A percentile compares a stretch with the other conserved stretches of the same genome.
phyloP scores from a whole-genome alignment of 1,140 invertebrate genomes.

The Trichonephila clavipes region DNA sequence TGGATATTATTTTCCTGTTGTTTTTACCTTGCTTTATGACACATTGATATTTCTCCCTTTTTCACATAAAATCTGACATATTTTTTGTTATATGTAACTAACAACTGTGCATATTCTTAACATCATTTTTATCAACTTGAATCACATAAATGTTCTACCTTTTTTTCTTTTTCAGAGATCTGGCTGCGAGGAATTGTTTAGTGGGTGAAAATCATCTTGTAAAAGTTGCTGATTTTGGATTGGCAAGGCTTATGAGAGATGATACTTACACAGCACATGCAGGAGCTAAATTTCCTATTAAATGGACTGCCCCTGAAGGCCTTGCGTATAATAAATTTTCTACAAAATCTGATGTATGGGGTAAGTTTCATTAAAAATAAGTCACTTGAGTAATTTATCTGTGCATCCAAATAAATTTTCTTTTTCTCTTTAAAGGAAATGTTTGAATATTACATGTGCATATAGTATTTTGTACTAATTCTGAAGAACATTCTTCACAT shows the following conservation, averaged over 20 bases:
- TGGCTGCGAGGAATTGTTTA: conserved; percentile 98
- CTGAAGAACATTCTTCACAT: no score
- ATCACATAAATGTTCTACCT: not conserved
- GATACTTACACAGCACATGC: conserved; percentile 99
- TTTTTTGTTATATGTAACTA: no score
- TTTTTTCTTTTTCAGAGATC: conserved; percentile 85
- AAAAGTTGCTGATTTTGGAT: conserved; percentile 96
- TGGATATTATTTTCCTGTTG: no score
- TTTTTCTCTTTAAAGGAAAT: no score
- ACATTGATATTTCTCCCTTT: no score
- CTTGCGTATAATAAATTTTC: conserved; percentile 99
- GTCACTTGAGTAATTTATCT: no score
- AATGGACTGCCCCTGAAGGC: conserved; percentile 99
- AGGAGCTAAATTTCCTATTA: conserved; percentile 99
- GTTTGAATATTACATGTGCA: no score
- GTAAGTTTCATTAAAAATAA: conserved; percentile 79
- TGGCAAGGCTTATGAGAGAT: conserved; percentile 97
- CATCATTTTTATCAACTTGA: not conserved
- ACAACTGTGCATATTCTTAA: no score
- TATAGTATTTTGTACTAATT: no score
- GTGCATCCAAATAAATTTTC: no score
- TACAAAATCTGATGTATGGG: conserved; percentile 91
- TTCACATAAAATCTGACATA: no score
- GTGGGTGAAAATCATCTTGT: conserved; percentile 98
- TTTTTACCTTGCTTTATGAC: no score